phyloP scores from a whole-genome alignment of 2,888 invertebrate genomes.

The Rotaria socialis region DNA sequence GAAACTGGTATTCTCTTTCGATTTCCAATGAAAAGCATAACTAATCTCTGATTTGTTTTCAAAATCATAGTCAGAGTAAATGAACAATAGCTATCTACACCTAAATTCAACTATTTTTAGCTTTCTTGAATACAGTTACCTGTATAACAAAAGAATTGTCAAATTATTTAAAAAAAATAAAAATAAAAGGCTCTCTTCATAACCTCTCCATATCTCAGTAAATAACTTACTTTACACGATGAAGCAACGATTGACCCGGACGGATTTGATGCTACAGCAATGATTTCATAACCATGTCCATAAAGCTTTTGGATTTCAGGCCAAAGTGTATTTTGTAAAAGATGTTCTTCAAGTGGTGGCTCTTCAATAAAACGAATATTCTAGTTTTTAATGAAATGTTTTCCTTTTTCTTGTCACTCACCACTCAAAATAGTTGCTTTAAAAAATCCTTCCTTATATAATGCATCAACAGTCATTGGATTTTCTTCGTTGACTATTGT shows the following conservation, averaged over 20 bases:
- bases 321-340: conserved; percentile 90
- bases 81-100: too few species aligned
- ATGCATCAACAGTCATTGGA: conserved; percentile 61
- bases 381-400: conserved; percentile 30
- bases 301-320: conserved; percentile 90
- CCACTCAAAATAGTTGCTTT: conserved; percentile 58
- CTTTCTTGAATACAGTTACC: too few species aligned
- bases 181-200: too few species aligned
- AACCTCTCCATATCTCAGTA: too few species aligned
- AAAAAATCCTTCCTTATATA: conserved; percentile 68
- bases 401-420: conserved; percentile 47
- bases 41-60: too few species aligned
- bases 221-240: conserved; percentile 66
- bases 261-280: conserved; percentile 69
- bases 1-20: too few species aligned
- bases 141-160: too few species aligned
- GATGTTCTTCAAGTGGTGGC: conserved; percentile 84
- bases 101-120: too few species aligned
- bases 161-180: too few species aligned
- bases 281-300: conserved; percentile 92
- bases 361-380: conserved; percentile 60
- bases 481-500: conserved; percentile 52
- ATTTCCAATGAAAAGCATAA: too few species aligned
- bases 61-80: too few species aligned
- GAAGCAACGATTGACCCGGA: conserved; percentile 74